A percentile compares a stretch with the other conserved stretches of the same genome.
Conservation (phyloP, 2,113 vertebrate genomes). For the Planiliza haematocheilus region DNA sequence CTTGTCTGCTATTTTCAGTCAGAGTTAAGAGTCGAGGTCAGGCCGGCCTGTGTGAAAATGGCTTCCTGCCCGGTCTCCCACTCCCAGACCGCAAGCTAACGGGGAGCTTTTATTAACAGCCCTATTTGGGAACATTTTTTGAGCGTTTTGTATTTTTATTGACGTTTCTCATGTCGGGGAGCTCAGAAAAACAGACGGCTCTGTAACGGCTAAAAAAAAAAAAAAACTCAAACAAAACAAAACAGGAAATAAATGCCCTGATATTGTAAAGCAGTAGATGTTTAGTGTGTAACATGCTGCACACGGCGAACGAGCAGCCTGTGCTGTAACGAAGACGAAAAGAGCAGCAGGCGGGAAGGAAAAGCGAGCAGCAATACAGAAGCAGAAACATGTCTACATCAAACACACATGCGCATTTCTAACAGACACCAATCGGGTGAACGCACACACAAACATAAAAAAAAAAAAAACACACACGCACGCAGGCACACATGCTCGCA, state of each 20-base stretch:
- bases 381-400: slow-evolving; percentile 23
- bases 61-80: slow-evolving; percentile 75
- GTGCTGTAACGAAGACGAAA: neutral
- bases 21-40: slow-evolving; percentile 71
- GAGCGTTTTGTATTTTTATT: slow-evolving; percentile 52
- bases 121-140: slow-evolving; percentile 65
- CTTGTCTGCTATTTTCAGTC: slow-evolving; percentile 81
- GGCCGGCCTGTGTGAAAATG: slow-evolving; percentile 80
- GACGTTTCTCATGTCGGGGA: slow-evolving; percentile 61
- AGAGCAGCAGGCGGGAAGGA: neutral
- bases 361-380: slow-evolving; percentile 7
- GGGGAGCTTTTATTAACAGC: slow-evolving; percentile 72
- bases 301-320: neutral
- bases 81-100: slow-evolving; percentile 70
- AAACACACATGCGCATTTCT: neutral
- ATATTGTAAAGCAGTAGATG: slow-evolving; percentile 7
- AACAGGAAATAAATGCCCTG: too few species aligned
- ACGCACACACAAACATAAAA: neutral
- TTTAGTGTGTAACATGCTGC: slow-evolving; percentile 5
- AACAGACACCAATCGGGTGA: slow-evolving; percentile 27
- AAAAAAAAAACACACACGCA: neutral
- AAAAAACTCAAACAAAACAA: slow-evolving; percentile 6
- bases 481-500: slow-evolving; percentile 20
- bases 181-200: slow-evolving; percentile 24
- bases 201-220: neutral